Evolutionary conservation across 2,797 vertebrate genomes (phyloP).

Genomic region (Pipistrellus nathusii): DNA sequence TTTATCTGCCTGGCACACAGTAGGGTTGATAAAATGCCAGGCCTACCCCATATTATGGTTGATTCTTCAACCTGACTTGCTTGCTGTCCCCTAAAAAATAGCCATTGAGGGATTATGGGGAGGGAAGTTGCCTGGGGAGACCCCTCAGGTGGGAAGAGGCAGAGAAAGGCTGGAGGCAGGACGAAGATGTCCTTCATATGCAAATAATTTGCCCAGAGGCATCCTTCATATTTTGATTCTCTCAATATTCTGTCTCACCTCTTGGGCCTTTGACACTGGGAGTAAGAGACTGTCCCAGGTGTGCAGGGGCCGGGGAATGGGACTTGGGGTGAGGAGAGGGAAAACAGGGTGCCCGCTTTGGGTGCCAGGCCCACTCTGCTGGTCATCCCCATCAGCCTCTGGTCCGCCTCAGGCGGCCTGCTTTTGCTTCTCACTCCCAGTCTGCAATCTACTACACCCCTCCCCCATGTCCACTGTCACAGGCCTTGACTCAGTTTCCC

Average conservation of each 20-base stretch:
- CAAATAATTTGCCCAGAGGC: neutral
- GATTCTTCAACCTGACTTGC: neutral
- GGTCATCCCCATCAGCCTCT: neutral
- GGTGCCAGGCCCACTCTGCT: neutral
- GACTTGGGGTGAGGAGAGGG: neutral
- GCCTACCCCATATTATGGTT: neutral
- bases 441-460: neutral
- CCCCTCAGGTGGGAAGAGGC: neutral
- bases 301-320: neutral
- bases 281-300: neutral
- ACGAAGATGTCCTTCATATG: neutral
- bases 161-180: neutral
- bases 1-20: neutral
- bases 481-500: constrained; percentile 74
- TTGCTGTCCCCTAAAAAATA: too few relatives aligned
- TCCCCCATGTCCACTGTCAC: neutral
- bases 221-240: neutral
- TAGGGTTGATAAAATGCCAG: neutral
- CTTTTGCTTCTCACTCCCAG: neutral
- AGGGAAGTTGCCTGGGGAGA: neutral
- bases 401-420: neutral
- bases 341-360: too few relatives aligned
- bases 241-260: neutral
- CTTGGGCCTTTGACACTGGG: neutral
- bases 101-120: neutral